Evolutionary conservation across 2,797 vertebrate genomes (phyloP).

Genomic region (Crocidura indochinensis): DNA sequence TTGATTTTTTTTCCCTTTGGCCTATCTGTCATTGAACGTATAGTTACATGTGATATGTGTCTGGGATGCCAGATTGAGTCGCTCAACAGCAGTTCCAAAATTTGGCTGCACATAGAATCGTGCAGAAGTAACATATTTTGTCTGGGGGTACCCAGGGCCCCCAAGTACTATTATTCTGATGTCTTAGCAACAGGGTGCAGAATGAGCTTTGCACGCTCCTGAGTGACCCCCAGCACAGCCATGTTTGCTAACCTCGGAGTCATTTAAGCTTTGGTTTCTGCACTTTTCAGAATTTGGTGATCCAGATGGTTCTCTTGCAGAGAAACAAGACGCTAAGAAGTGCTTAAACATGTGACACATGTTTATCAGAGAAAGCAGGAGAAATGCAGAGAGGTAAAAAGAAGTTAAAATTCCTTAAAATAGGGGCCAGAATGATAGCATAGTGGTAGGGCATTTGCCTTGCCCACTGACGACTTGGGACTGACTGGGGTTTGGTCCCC

Average conservation of each 20-base stretch:
- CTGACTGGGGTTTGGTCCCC: too few relatives aligned
- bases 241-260: background rate
- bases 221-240: background rate
- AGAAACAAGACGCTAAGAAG: constrained; percentile 13
- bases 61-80: background rate
- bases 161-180: background rate
- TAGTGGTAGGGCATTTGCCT: too few relatives aligned
- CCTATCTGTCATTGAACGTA: constrained; percentile 2
- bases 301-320: background rate
- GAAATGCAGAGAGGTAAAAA: constrained; percentile 29
- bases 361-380: background rate
- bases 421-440: too few relatives aligned
- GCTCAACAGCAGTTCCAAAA: background rate
- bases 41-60: background rate
- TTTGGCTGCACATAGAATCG: background rate
- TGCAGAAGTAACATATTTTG: background rate
- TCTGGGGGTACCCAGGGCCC: too few relatives aligned
- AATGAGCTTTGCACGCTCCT: background rate
- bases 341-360: background rate
- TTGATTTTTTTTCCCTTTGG: background rate
- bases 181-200: background rate
- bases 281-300: constrained; percentile 12
- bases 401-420: constrained; percentile 39
- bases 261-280: constrained; percentile 11
- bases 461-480: too few relatives aligned